Percentiles rank a stretch among this genome's conserved stretches.
phyloP scores from a whole-genome alignment of 2,888 invertebrate species.

The Eurois occulta region DNA sequence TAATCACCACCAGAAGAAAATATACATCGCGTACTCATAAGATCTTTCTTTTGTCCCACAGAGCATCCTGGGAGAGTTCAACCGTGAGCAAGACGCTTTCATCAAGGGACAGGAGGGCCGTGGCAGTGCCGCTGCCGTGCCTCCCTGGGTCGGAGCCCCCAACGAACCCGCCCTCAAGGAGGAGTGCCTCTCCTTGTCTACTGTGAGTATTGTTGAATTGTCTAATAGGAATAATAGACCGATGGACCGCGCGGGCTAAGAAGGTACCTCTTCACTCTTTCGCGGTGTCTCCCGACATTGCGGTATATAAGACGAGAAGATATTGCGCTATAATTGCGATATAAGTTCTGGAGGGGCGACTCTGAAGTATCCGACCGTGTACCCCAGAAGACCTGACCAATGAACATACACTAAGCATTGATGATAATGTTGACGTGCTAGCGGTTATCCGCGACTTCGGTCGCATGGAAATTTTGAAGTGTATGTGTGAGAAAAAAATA shows the following conservation, averaged over 20 bases:
- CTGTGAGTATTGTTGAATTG: slow-evolving; percentile 88
- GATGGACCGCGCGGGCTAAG: background rate
- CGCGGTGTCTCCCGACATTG: background rate
- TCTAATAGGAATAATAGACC: background rate
- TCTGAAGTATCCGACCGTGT: background rate
- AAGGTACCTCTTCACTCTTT: background rate
- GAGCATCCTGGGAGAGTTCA: slow-evolving; percentile 99
- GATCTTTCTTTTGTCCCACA: slow-evolving; percentile 81
- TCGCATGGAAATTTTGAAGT: too few species aligned
- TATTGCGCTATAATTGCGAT: background rate
- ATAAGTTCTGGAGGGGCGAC: background rate
- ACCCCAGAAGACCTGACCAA: background rate
- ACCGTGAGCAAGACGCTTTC: slow-evolving; percentile 99
- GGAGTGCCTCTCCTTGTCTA: slow-evolving; percentile 98
- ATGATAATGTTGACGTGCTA: background rate
- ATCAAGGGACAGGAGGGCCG: slow-evolving; percentile 96
- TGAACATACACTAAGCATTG: background rate
- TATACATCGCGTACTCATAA: background rate
- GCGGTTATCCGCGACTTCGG: too few species aligned
- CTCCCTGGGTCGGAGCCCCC: slow-evolving; percentile 98
- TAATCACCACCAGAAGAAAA: background rate
- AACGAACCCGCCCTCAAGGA: slow-evolving; percentile 98
- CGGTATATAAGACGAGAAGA: background rate
- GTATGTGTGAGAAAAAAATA: too few species aligned
- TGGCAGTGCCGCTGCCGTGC: slow-evolving; percentile 93